Evolutionary conservation across 2,888 invertebrate species (phyloP).

Genomic region (Tethea ocularis): DNA sequence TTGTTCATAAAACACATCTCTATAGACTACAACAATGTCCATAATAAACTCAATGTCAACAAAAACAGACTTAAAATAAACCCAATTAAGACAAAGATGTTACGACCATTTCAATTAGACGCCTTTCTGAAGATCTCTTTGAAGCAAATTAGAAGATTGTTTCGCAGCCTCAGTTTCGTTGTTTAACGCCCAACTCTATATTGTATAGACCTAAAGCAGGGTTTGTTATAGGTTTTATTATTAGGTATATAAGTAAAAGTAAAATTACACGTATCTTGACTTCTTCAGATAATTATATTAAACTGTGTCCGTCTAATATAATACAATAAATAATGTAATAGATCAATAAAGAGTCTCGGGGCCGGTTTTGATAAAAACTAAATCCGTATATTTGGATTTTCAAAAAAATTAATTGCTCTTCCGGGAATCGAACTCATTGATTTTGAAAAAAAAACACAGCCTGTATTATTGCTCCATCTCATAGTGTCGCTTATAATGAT

Average conservation of each 20-base stretch:
- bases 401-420: too few species aligned
- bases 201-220: not conserved
- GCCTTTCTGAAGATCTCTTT: conserved; percentile 8
- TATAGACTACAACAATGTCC: conserved; percentile 10
- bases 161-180: conserved; percentile 2
- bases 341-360: too few species aligned
- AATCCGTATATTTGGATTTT: too few species aligned
- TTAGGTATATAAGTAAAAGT: not conserved
- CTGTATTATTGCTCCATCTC: too few species aligned
- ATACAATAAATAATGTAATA: too few species aligned
- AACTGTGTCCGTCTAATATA: too few species aligned
- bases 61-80: conserved; percentile 10
- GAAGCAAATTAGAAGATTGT: conserved; percentile 10
- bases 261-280: not conserved
- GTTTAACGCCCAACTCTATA: conserved; percentile 3
- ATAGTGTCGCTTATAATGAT: too few species aligned
- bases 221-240: not conserved
- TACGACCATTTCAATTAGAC: conserved; percentile 13
- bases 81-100: conserved; percentile 10
- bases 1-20: not conserved
- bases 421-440: too few species aligned
- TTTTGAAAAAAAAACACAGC: too few species aligned
- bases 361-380: too few species aligned
- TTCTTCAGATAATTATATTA: not conserved
- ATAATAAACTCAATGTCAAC: conserved; percentile 13